Percentiles rank a stretch among this genome's conserved stretches.
Evolutionary conservation across 2,113 vertebrate genomes (phyloP).

Genomic region (Hemiscyllium ocellatum): DNA sequence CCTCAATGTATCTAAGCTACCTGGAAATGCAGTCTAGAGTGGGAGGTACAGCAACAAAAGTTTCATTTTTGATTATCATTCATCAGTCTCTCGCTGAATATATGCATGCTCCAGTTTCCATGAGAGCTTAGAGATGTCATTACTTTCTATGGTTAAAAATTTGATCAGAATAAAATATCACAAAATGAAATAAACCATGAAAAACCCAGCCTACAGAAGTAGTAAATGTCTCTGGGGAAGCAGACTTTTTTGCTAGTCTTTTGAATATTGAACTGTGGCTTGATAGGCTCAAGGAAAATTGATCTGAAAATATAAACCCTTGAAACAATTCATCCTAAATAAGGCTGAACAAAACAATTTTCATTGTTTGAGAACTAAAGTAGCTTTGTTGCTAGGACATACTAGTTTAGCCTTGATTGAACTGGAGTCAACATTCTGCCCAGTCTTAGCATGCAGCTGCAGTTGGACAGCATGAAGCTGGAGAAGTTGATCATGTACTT

Average conservation of each 20-base stretch:
- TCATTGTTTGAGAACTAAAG: background rate
- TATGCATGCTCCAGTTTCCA: background rate
- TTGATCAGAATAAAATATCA: background rate
- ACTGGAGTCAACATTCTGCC: slow-evolving; percentile 77
- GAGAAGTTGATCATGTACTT: slow-evolving; percentile 86
- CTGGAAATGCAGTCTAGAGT: background rate
- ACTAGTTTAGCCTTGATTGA: slow-evolving; percentile 90
- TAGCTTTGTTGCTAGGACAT: slow-evolving; percentile 45
- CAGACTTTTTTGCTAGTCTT: background rate
- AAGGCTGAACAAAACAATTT: background rate
- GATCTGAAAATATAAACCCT: background rate
- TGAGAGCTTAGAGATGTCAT: background rate
- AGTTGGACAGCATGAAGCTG: slow-evolving; percentile 85
- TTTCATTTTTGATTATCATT: background rate
- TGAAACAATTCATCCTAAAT: background rate
- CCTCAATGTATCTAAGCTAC: background rate
- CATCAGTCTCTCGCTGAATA: background rate
- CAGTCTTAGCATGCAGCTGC: slow-evolving; percentile 83
- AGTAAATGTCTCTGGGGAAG: background rate
- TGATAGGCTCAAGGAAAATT: background rate
- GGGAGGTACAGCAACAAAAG: background rate
- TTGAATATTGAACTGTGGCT: background rate
- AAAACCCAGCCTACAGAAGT: background rate
- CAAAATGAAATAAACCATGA: background rate
- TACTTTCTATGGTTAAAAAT: background rate